These are phyloP conservation scores for Amia ocellicauda DNA, from an alignment of 2,113 vertebrate species.

Conservation along the genomic window DNA sequence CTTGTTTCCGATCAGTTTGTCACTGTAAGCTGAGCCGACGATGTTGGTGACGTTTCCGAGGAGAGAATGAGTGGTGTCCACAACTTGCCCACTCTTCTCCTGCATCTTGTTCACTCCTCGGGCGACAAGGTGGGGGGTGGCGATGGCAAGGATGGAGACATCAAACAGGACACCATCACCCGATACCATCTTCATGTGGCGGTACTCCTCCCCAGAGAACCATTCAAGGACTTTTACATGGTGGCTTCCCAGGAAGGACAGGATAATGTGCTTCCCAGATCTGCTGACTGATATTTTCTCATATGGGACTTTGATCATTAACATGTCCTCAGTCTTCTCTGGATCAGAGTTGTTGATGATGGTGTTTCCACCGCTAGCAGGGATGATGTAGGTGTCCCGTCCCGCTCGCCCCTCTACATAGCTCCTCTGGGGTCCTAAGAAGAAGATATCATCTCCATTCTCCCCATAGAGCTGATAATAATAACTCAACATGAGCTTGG, in stretches of 20 bases:
- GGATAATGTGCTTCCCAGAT: constrained; percentile 27
- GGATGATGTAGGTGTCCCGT: constrained; percentile 43
- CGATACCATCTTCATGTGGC: constrained; percentile 44
- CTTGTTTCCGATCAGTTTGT: constrained; percentile 35
- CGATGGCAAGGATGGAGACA: constrained; percentile 33
- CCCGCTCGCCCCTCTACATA: constrained; percentile 41
- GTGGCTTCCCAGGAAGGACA: constrained; percentile 32
- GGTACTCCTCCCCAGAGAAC: constrained; percentile 40
- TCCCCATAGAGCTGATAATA: constrained; percentile 43
- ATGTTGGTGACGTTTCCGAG: constrained; percentile 34
- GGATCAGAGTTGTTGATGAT: constrained; percentile 44
- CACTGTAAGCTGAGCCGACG: constrained; percentile 32
- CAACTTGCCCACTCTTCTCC: not conserved
- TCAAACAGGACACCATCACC: constrained; percentile 43
- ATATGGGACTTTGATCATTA: constrained; percentile 36
- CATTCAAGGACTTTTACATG: constrained; percentile 35
- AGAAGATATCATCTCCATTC: constrained; percentile 43
- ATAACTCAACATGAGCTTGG: constrained; percentile 42
- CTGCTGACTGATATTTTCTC: constrained; percentile 39
- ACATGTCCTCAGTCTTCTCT: constrained; percentile 29
- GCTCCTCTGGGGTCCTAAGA: constrained; percentile 45
- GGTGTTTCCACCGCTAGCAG: constrained; percentile 35
- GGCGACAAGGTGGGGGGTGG: constrained; percentile 38
- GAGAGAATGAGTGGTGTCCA: constrained; percentile 31
- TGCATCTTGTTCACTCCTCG: constrained; percentile 46